These are phyloP conservation scores for Craniophora ligustri DNA, from an alignment of 2,888 invertebrate genomes.

Conservation along the genomic window DNA sequence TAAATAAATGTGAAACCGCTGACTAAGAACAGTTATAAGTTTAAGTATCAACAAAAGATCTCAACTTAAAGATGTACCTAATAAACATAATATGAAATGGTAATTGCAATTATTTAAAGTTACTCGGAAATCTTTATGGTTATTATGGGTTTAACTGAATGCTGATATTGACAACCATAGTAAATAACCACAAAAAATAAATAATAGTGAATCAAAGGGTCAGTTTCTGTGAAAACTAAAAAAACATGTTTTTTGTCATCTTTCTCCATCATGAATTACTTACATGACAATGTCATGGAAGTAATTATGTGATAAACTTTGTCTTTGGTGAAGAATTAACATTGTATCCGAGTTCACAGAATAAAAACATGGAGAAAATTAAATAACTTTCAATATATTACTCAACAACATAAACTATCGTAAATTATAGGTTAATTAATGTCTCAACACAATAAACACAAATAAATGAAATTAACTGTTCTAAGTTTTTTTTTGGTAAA, in stretches of 20 bases:
- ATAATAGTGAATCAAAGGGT: constrained; percentile 14
- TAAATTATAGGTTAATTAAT: constrained; percentile 62
- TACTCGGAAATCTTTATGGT: constrained; percentile 1
- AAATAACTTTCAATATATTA: constrained; percentile 75
- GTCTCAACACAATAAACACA: constrained; percentile 71
- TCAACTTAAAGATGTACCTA: constrained; percentile 13
- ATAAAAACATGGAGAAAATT: constrained; percentile 55
- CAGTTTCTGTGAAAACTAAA: constrained; percentile 10
- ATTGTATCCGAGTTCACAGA: constrained; percentile 51
- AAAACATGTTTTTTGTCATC: constrained; percentile 4
- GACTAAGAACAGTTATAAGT: constrained; percentile 23
- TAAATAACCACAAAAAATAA: constrained; percentile 18
- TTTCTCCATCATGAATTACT: no score
- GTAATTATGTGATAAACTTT: constrained; percentile 38
- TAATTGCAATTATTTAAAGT: constrained; percentile 11
- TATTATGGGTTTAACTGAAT: constrained; percentile 1
- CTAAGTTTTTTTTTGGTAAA: constrained; percentile 82
- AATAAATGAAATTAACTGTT: constrained; percentile 78
- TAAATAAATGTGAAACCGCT: constrained; percentile 15
- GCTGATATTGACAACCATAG: not conserved
- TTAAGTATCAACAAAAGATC: constrained; percentile 29
- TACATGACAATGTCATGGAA: no score
- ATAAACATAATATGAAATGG: no score
- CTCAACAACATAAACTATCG: constrained; percentile 72
- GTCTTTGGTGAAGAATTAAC: constrained; percentile 79